Evolutionary conservation across 2,888 invertebrate species (phyloP).

Genomic region (Neoscelio sp.): DNA sequence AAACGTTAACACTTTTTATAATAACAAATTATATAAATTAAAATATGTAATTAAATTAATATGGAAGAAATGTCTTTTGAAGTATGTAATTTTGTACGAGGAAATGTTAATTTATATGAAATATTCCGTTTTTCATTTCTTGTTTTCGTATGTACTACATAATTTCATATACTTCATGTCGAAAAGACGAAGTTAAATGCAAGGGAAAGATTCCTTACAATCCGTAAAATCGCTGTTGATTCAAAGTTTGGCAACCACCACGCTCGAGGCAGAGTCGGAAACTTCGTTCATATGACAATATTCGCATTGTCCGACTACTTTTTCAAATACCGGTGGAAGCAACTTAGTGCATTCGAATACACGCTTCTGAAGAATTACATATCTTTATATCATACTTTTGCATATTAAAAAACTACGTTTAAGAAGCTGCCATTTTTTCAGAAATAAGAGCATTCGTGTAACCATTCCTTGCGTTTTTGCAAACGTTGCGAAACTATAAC

Average conservation of each 20-base stretch:
- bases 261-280: too few relatives aligned
- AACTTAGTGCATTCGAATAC: constrained; percentile 8
- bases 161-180: neutral
- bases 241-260: neutral
- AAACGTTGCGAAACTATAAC: too few relatives aligned
- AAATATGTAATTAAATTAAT: too few relatives aligned
- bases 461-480: neutral
- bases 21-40: too few relatives aligned
- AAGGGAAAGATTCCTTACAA: constrained; percentile 1
- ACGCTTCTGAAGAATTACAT: constrained; percentile 1
- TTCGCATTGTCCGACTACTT: constrained; percentile 21
- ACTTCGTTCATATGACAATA: constrained; percentile 24
- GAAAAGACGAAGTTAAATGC: neutral
- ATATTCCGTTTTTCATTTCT: too few relatives aligned
- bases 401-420: constrained; percentile 7
- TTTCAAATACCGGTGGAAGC: constrained; percentile 18
- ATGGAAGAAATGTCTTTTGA: too few relatives aligned
- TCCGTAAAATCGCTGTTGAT: constrained; percentile 10
- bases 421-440: neutral
- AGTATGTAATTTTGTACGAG: too few relatives aligned
- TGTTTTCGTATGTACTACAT: neutral
- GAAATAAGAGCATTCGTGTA: neutral
- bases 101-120: too few relatives aligned
- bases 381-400: neutral
- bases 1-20: too few relatives aligned